Evolutionary conservation across 2,113 vertebrate genomes (phyloP), one percentile per base, ranked within the genome.

Genomic region (Pampusana beccarii): DNA sequence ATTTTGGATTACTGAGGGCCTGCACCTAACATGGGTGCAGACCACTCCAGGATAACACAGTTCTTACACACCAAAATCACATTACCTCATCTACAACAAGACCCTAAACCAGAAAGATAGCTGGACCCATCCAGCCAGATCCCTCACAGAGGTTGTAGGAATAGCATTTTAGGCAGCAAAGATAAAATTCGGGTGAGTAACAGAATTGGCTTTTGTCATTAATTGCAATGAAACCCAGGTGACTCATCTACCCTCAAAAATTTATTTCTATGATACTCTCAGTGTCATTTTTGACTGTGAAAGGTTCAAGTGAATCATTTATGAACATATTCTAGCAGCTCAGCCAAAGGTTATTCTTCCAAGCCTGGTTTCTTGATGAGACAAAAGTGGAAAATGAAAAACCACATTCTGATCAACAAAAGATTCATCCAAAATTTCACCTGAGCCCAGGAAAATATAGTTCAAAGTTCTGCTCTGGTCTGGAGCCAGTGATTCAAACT

Each of bases 221-320:
- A 74, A 80, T 94, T 95, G 77, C 80, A 91, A 23, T 71, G 89
- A 95, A 94, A 78, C 12, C 56, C 57, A 71, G 87, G 51, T 97
- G 94, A 96, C 56, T 96, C 96, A 96, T 89, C 80, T 95, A 86
- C 60, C 72, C 91, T 95, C 80, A 93, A 92, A 93, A 94, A 93
- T 80, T 83, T 92, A 92, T 95, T 95, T 94, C 69, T 33, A n/a
- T 91, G 75, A 80, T 86, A 64, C 56, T 78, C 77, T 78, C 56
- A 46, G 69, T 95, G 91, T 95, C 86, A 91, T 92, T 95, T 93
- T 91, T 89, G 65, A 92, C 92, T 95, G 42, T 28, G 10, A 89
- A 95, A 95, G 91, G 92, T 95, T 94, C 69, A 86, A 88, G 72
- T 94, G 84, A 96, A 93, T 97, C 23, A 88, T 92, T 95, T 91